Base-by-base conservation (phyloP, 2,888 invertebrate species). In the Parelbella ahira region DNA sequence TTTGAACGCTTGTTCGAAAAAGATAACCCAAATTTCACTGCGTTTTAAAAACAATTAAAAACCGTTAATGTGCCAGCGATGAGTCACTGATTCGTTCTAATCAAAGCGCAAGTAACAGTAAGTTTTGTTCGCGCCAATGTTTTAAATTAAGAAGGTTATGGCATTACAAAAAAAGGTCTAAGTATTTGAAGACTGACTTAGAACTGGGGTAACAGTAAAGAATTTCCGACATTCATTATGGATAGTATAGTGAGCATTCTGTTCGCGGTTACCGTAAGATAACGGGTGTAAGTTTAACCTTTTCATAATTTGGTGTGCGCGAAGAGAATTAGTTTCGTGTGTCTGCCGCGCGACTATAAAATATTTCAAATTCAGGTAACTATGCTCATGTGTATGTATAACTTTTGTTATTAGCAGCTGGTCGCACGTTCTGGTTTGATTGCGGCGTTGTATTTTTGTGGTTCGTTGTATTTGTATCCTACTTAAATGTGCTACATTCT, bases 261-360 rank as follows among this genome's bases (percentile, higher is more conserved):
- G 3, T 24, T 34, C 5, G 58, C 49, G 46, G 51, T 66, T 63
- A 74, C 74, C 71, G 73, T 68, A 75, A 73, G 36, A 46, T 76
- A 77, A 71, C 76, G 75, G 76, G 29, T 28, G 34, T 30, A 49
- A 46, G 51, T 44, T 54, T 68, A 67, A 74, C 71, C 70, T 73
- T 63, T 70, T 57, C 57, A 55, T 51, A 56, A 59, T 68, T 62
- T 60, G 56, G 52, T 55, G 47, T 49, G 54, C 53, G 63, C n/a
- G n/a, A 52, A 53, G 47, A 53, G 41, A 46, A 44, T 63, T 53
- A 45, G 30, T 43, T 46, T 50, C 49, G 38, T 36, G 37, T 28
- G 8, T 19, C 20, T 20, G 25, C 9, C 25, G n/a, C 12, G 2
- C n/a, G n/a, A n/a, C 10, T 24, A 7, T 33, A 18, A 29, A 39